Evolutionary conservation across 35 echinoderm and acorn worm genomes (phyloP).

Genomic region (Apostichopus californicus): DNA sequence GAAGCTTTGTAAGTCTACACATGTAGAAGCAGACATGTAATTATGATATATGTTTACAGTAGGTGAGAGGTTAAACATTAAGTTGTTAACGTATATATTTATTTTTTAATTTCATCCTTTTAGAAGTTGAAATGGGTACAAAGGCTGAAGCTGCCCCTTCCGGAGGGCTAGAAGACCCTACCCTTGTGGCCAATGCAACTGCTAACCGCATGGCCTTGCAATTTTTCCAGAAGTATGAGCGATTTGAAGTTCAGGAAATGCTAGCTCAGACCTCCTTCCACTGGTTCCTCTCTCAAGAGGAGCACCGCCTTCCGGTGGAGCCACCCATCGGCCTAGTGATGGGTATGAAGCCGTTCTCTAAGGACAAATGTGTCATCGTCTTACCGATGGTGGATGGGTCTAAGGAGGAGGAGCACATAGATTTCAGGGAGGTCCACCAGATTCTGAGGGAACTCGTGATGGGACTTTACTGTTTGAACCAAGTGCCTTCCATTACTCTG

Average conservation of each 20-base stretch:
- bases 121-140: conserved; percentile 17
- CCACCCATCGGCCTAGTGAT: conserved; percentile 82
- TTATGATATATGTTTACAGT: no score
- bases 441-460: conserved; percentile 90
- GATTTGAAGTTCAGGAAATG: conserved; percentile 92
- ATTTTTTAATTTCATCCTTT: no score
- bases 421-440: conserved; percentile 92
- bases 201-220: conserved; percentile 90
- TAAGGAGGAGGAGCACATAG: conserved; percentile 49
- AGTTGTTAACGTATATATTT: no score
- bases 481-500: conserved; percentile 73
- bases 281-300: conserved; percentile 92
- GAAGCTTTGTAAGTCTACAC: no score
- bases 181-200: conserved; percentile 81
- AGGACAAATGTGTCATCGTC: conserved; percentile 85
- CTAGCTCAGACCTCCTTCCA: conserved; percentile 91
- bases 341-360: conserved; percentile 71
- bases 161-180: conserved; percentile 64
- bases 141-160: conserved; percentile 35
- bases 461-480: conserved; percentile 88
- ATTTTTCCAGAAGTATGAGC: conserved; percentile 91
- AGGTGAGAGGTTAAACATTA: no score
- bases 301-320: conserved; percentile 82
- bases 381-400: conserved; percentile 62
- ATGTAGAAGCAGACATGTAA: no score